Evolutionary conservation across 1,140 invertebrate genomes (phyloP).

Genomic region (Cecropterus lyciades): DNA sequence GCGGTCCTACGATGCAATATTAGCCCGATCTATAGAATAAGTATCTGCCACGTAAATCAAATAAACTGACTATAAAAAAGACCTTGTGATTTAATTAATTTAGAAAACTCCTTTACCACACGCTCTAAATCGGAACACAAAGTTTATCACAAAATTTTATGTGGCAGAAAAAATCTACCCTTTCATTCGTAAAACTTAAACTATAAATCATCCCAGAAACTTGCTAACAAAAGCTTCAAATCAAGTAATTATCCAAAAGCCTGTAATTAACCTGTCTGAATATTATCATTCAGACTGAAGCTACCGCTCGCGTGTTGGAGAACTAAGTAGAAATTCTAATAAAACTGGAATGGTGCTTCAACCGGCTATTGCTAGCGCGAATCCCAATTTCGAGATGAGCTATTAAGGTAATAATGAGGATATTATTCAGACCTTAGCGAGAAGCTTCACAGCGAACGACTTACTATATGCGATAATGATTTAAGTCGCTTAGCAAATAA

Average conservation of each 20-base stretch:
- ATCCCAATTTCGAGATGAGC: slow-evolving; percentile 31
- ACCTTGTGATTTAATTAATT: too few species aligned
- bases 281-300: slow-evolving; percentile 16
- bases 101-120: too few species aligned
- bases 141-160: too few species aligned
- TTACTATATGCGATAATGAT: background rate
- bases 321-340: slow-evolving; percentile 24
- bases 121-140: too few species aligned
- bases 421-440: slow-evolving; percentile 48
- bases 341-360: slow-evolving; percentile 28
- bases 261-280: slow-evolving; percentile 27
- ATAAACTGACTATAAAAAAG: too few species aligned
- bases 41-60: too few species aligned
- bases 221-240: background rate
- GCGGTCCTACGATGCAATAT: too few species aligned
- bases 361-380: slow-evolving; percentile 23
- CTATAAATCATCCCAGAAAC: background rate
- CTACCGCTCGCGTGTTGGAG: slow-evolving; percentile 24
- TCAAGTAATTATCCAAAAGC: slow-evolving; percentile 8
- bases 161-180: too few species aligned
- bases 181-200: background rate
- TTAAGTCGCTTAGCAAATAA: too few species aligned
- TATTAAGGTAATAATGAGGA: slow-evolving; percentile 47
- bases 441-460: background rate
- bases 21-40: too few species aligned